Conservation (phyloP, 92 coral and sea anemone genomes). For the Siderastrea siderea region DNA sequence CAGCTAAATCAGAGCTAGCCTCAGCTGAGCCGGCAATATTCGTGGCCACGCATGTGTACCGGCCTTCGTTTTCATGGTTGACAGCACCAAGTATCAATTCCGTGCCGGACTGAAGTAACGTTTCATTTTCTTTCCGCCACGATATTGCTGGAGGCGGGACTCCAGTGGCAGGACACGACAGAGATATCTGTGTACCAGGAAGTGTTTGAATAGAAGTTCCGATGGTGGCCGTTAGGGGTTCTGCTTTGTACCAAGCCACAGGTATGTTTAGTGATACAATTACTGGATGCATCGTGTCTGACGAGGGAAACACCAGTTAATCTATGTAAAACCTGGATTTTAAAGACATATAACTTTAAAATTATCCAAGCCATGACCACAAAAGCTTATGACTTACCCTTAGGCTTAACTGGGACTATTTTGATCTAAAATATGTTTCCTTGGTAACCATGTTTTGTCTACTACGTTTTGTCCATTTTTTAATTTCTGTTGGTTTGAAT, state of each 20-base stretch:
- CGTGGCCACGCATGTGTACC: constrained; percentile 73
- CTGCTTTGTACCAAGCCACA: constrained; percentile 43
- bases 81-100: constrained; percentile 33
- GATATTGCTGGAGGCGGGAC: constrained; percentile 53
- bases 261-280: constrained; percentile 39
- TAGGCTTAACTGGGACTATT: no score
- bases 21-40: constrained; percentile 70
- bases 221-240: constrained; percentile 44
- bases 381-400: no score
- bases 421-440: no score
- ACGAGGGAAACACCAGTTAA: neutral
- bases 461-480: no score
- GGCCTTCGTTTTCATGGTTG: constrained; percentile 33
- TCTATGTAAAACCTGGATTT: no score
- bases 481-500: no score
- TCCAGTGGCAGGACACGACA: constrained; percentile 67
- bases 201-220: constrained; percentile 59
- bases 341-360: no score
- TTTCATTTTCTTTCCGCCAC: constrained; percentile 66
- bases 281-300: constrained; percentile 64
- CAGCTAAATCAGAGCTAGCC: constrained; percentile 49
- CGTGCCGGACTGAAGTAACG: constrained; percentile 38
- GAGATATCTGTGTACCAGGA: constrained; percentile 54
- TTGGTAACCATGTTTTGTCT: no score
- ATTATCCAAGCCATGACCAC: no score